Evolutionary conservation across 2,888 invertebrate species (phyloP).

Genomic region (Caenorhabditis auriculariae): DNA sequence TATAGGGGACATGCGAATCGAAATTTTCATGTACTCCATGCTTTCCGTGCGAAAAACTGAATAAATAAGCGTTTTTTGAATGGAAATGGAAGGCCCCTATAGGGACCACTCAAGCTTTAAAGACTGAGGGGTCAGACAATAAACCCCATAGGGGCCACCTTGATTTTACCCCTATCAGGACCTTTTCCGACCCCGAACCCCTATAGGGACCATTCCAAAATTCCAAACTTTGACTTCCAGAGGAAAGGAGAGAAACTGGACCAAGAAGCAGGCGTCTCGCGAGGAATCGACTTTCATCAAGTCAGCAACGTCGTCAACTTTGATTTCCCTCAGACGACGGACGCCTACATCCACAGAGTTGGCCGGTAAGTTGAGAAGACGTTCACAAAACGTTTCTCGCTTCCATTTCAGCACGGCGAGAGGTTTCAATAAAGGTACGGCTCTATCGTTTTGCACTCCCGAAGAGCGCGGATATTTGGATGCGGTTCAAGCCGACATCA

Average conservation of each 20-base stretch:
- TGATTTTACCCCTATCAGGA: too few relatives aligned
- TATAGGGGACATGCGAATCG: too few relatives aligned
- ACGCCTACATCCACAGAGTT: slow-evolving; percentile 91
- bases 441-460: slow-evolving; percentile 58
- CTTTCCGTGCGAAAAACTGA: too few relatives aligned
- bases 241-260: slow-evolving; percentile 42
- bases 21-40: too few relatives aligned
- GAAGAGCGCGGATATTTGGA: slow-evolving; percentile 45
- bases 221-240: too few relatives aligned
- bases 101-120: too few relatives aligned
- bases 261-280: slow-evolving; percentile 87
- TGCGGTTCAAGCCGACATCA: slow-evolving; percentile 68
- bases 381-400: background rate
- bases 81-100: too few relatives aligned
- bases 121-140: too few relatives aligned
- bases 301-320: slow-evolving; percentile 98
- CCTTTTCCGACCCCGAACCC: too few relatives aligned
- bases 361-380: slow-evolving; percentile 70
- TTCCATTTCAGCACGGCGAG: slow-evolving; percentile 66
- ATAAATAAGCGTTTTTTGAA: too few relatives aligned
- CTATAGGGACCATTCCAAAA: too few relatives aligned
- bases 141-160: too few relatives aligned
- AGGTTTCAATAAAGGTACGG: slow-evolving; percentile 65
- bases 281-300: slow-evolving; percentile 96
- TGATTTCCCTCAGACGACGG: slow-evolving; percentile 88